Evolutionary conservation across 2,797 vertebrate genomes (phyloP).

Genomic region (Sebastes diaconus): DNA sequence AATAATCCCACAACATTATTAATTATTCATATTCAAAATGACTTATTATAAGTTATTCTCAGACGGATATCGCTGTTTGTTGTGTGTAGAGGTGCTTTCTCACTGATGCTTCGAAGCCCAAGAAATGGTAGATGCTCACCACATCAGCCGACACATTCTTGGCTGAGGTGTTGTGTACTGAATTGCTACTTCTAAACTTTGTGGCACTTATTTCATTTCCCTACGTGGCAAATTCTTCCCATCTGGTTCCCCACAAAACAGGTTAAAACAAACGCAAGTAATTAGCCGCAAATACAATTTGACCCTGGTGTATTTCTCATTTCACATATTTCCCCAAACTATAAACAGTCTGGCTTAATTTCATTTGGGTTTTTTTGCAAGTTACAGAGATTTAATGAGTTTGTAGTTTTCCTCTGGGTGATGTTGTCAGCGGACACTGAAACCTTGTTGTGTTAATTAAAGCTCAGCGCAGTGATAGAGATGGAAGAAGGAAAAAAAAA

Average conservation of each 20-base stretch:
- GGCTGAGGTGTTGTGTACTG: background rate
- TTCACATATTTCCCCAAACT: conserved; percentile 68
- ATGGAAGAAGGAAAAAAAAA: background rate
- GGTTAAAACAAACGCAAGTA: conserved; percentile 51
- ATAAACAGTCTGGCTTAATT: conserved; percentile 66
- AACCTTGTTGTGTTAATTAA: conserved; percentile 80
- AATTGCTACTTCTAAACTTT: conserved; percentile 23
- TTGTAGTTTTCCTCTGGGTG: conserved; percentile 71
- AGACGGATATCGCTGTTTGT: too few relatives aligned
- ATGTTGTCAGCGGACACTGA: conserved; percentile 70
- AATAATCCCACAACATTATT: too few relatives aligned
- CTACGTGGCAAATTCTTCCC: background rate
- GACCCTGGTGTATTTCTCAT: conserved; percentile 61
- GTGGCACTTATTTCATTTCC: conserved; percentile 14
- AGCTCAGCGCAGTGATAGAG: conserved; percentile 58
- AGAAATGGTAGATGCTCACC: background rate
- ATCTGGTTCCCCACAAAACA: conserved; percentile 32
- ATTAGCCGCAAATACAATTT: conserved; percentile 58
- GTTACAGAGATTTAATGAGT: conserved; percentile 73
- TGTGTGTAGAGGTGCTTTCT: too few relatives aligned
- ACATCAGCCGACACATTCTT: background rate
- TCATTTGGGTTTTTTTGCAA: conserved; percentile 40
- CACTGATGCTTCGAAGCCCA: too few relatives aligned
- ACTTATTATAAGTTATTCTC: too few relatives aligned
- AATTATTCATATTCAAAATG: too few relatives aligned